Evolutionary conservation across 2,888 invertebrate genomes (phyloP), one percentile per base, ranked within the genome.

Genomic region (Meghimatium bilineatum): DNA sequence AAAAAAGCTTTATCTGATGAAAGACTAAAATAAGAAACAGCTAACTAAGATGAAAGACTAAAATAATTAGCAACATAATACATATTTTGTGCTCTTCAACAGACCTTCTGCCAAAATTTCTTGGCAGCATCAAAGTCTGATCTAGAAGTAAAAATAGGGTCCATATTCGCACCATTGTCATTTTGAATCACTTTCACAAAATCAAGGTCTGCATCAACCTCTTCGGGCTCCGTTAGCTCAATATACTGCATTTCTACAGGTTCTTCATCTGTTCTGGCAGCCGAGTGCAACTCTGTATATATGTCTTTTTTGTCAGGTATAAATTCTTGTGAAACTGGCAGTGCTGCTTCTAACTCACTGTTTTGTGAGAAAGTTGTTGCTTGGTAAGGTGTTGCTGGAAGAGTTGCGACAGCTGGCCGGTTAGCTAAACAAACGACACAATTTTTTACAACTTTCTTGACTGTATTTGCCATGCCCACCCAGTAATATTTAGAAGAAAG

Each of bases 401-500:
- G 63, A 1, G 38, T 77, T n/a, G 83, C 66, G n/a, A 80, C 67
- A 17, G 77, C 80, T 38, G 80, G 84, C 17, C 84, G 84, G 52
- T 69, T 84, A 1, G 85, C 80, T 52, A 83, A 75, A 63, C 87
- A 87, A 49, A 81, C 74, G 8, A 80, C 82, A 66, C 87, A 87
- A 71, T 81, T 85, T 49, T 84, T 86, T n/a, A 88, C 78, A 56
- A 86, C 87, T 63, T 88, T 85, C n/a, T 86, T 84, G 5, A 89
- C 88, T 32, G 85, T 85, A 44, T 85, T 84, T 23, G 87, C 86
- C 82, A 89, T 88, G 67, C 89, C 88, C 14, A 88, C 86, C 88
- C 88, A 89, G 80, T 89, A 89, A 63, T 87, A 89, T 60, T 85
- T 86, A 34, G 86, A 82, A 32, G 86, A 85, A 49, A 89, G 82